Base-by-base conservation (phyloP, 2,797 vertebrate species). In the Apodemus agrarius region DNA sequence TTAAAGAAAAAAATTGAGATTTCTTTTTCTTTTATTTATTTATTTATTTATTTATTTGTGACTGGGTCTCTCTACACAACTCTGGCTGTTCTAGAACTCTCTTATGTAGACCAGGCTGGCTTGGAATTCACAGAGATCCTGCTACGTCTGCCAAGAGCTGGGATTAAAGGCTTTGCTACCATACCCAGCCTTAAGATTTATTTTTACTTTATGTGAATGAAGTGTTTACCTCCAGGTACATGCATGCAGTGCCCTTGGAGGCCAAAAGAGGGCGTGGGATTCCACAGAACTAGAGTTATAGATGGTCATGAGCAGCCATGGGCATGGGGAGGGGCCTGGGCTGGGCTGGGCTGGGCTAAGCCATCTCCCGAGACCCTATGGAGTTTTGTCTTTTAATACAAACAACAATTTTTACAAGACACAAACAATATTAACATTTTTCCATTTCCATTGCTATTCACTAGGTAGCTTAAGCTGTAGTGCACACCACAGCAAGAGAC, bases 401-500 rank as follows among this genome's bases (percentile, higher is more conserved):
- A 54, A 80, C 49, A 24, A 57, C 54, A 82, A 40, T 19, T 63
- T 43, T 40, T 26, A 63, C 26, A 79, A 90, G 31, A n/a, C 43
- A 29, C 90, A 95, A 95, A 87, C 52, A 86, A 79, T 67, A 87
- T 13, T 57, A 89, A 90, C 82, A 79, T 26, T 86, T 69, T 79
- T 86, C 31, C 69, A 49, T 69, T 79, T 86, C 31, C 69, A 49
- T 29, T 46, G 61, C 26, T 43, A 24, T 57, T 52, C 17, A 31
- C 29, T 52, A 24, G 26, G 22, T 69, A 61, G 34, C 85, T 76
- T 83, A 63, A 75, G 17, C 52, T 34, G 34, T 65, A n/a, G 43
- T 76, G 46, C 43, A 72, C 17, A 57, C 31, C 78, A 88, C 52
- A 90, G 8, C 72, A 96, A 90, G 37, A 57, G 54, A 76, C 67